A percentile compares a stretch with the other conserved stretches of the same genome.
Evolutionary conservation across 1,140 invertebrate genomes (phyloP).

Genomic region (Nomia melanderi): DNA sequence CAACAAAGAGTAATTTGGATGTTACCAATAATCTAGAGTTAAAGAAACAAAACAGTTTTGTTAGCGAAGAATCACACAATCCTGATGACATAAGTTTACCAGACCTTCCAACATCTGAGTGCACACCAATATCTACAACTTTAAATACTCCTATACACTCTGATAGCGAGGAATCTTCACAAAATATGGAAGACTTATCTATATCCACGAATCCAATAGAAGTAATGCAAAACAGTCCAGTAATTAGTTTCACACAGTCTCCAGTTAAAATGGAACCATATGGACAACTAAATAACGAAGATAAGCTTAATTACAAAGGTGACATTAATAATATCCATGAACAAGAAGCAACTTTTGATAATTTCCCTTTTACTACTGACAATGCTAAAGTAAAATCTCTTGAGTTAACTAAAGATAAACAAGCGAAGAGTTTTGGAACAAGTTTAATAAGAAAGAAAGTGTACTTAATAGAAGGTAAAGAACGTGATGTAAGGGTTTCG

Average conservation of each 20-base stretch:
- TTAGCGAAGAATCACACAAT: slow-evolving; percentile 75
- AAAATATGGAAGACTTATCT: slow-evolving; percentile 68
- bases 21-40: slow-evolving; percentile 39
- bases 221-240: slow-evolving; percentile 75
- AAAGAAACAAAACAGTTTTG: slow-evolving; percentile 69
- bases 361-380: slow-evolving; percentile 36
- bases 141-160: slow-evolving; percentile 79
- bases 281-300: slow-evolving; percentile 54
- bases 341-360: slow-evolving; percentile 20
- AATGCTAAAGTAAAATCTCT: slow-evolving; percentile 12
- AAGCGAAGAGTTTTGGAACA: background rate
- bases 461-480: slow-evolving; percentile 7
- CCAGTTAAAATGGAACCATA: slow-evolving; percentile 67
- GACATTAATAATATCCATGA: background rate
- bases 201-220: slow-evolving; percentile 77
- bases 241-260: slow-evolving; percentile 78
- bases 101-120: slow-evolving; percentile 75
- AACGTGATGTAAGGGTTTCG: background rate
- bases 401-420: background rate
- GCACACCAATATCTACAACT: slow-evolving; percentile 76
- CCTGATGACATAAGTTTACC: slow-evolving; percentile 78
- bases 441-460: background rate
- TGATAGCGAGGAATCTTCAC: slow-evolving; percentile 76
- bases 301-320: slow-evolving; percentile 30
- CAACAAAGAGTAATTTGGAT: slow-evolving; percentile 33